Conservation (phyloP, 1,140 invertebrate genomes). For the Mizuhopecten yessoensis region DNA sequence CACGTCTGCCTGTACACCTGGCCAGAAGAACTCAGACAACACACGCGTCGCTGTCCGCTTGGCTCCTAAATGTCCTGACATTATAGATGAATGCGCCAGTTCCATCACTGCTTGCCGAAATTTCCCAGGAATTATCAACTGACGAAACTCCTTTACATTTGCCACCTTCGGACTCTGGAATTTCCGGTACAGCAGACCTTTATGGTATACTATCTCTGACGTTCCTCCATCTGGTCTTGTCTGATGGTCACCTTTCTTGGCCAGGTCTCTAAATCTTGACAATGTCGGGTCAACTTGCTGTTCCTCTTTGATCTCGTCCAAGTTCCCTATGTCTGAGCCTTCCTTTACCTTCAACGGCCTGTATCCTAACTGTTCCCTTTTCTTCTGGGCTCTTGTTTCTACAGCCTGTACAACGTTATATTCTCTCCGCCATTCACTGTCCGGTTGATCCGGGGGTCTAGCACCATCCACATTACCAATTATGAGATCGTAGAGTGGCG, state of each 20-base stretch:
- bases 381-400: background rate
- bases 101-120: slow-evolving; percentile 51
- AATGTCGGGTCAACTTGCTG: background rate
- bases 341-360: background rate
- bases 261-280: background rate
- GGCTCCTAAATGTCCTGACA: slow-evolving; percentile 60
- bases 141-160: slow-evolving; percentile 18
- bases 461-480: slow-evolving; percentile 16
- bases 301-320: background rate
- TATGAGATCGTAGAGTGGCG: slow-evolving; percentile 20
- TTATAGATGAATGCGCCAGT: slow-evolving; percentile 60
- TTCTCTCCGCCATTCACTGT: too few species aligned
- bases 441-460: background rate
- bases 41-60: slow-evolving; percentile 54
- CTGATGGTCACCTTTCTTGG: background rate
- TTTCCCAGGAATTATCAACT: slow-evolving; percentile 42
- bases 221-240: background rate
- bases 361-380: background rate
- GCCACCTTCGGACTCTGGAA: slow-evolving; percentile 33
- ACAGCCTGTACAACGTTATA: background rate
- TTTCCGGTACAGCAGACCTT: slow-evolving; percentile 40
- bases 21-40: slow-evolving; percentile 65
- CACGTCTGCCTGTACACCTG: slow-evolving; percentile 57
- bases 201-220: background rate
- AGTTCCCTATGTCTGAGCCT: background rate